Evolutionary conservation across 2,113 vertebrate genomes (phyloP).

Genomic region (Antidorcas marsupialis): DNA sequence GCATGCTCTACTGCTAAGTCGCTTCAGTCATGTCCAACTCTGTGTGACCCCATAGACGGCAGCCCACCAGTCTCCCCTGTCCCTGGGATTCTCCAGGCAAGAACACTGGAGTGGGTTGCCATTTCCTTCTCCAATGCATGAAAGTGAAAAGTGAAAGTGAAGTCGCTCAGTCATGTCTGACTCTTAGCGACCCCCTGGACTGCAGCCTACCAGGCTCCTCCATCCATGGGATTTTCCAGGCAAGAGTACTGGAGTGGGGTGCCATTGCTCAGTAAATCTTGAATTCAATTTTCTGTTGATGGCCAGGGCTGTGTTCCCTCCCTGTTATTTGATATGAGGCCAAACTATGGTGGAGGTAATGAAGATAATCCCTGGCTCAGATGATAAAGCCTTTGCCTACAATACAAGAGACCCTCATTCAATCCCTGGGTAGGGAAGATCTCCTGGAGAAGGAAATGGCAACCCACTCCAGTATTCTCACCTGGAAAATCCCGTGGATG

Average conservation of each 20-base stretch:
- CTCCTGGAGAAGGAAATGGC: not conserved
- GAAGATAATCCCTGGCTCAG: not conserved
- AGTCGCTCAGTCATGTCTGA: no score
- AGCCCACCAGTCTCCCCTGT: no score
- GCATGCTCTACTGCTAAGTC: not conserved
- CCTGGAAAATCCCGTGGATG: not conserved
- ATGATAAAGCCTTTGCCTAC: not conserved
- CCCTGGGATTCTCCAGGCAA: no score
- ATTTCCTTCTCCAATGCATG: no score
- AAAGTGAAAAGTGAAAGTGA: no score
- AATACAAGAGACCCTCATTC: not conserved
- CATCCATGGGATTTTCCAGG: no score
- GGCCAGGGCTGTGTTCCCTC: not conserved
- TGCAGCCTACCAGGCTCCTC: no score
- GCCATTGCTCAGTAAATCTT: not conserved
- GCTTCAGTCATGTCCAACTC: rapidly evolving
- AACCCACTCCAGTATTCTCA: not conserved
- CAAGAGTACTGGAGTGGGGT: no score
- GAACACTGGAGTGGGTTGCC: no score
- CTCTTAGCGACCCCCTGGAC: no score
- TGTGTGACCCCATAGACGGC: no score
- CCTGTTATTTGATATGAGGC: not conserved
- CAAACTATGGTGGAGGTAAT: not conserved
- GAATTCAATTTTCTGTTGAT: not conserved
- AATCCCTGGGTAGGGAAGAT: not conserved